Conservation (phyloP, 1,140 invertebrate genomes). For the Bursaphelenchus mucronatus region DNA sequence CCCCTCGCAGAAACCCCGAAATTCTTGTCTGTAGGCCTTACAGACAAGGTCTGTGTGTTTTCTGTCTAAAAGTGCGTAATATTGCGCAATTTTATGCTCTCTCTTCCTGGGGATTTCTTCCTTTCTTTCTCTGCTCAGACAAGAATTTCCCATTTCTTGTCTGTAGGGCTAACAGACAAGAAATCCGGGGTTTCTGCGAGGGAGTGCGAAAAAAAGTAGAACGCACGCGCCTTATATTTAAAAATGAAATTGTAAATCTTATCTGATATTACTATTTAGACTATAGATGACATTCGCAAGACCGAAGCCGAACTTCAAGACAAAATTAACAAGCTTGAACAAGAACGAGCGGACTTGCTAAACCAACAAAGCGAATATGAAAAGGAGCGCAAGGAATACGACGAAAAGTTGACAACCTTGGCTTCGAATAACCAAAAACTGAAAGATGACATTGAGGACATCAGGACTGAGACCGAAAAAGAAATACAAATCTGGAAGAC, state of each 20-base stretch:
- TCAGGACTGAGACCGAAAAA: constrained; percentile 55
- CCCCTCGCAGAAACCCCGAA: too few species aligned
- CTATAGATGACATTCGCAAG: constrained; percentile 42
- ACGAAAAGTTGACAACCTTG: constrained; percentile 49
- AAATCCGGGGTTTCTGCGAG: too few species aligned
- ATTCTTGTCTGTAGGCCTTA: too few species aligned
- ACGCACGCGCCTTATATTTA: too few species aligned
- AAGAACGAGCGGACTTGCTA: constrained; percentile 53
- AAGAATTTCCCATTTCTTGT: too few species aligned
- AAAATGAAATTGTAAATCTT: neutral
- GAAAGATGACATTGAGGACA: constrained; percentile 56
- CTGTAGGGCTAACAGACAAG: too few species aligned
- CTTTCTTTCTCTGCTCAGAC: too few species aligned
- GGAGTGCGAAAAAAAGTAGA: too few species aligned
- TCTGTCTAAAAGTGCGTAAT: too few species aligned
- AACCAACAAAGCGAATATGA: constrained; percentile 56
- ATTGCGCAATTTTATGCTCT: too few species aligned
- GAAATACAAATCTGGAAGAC: constrained; percentile 61
- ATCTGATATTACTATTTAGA: constrained; percentile 39
- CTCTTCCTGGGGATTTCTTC: too few species aligned
- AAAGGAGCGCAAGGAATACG: constrained; percentile 49
- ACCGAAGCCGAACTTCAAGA: constrained; percentile 56
- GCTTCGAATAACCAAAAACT: constrained; percentile 53
- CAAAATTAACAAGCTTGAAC: constrained; percentile 46
- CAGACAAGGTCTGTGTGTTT: too few species aligned